These are phyloP conservation scores for Paracanthobrama guichenoti DNA, from an alignment of 2,113 vertebrate genomes.

Conservation along the genomic window DNA sequence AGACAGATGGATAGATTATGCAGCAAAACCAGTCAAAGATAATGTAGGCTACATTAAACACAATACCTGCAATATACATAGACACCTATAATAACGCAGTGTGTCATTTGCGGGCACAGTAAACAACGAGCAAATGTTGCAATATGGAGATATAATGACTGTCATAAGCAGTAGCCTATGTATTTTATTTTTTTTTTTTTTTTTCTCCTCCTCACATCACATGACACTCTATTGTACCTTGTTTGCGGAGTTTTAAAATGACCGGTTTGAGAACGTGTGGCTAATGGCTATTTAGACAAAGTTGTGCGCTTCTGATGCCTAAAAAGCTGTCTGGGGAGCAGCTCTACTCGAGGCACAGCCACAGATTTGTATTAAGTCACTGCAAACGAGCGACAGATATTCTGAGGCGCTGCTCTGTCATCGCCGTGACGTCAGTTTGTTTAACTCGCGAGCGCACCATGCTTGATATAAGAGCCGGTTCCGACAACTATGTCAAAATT, in stretches of 20 bases:
- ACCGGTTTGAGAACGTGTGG: conserved; percentile 9
- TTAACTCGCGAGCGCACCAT: conserved; percentile 57
- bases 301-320: not conserved
- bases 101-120: conserved; percentile 16
- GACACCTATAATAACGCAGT: conserved; percentile 11
- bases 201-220: not conserved
- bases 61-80: not conserved
- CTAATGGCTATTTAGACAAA: conserved; percentile 25
- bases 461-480: conserved; percentile 71
- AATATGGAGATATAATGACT: conserved; percentile 15
- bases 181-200: conserved; percentile 19
- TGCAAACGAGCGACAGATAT: not conserved
- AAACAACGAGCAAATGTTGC: conserved; percentile 14
- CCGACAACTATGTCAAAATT: conserved; percentile 42
- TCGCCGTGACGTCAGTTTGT: conserved; percentile 70
- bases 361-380: conserved; percentile 30
- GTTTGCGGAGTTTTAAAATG: conserved; percentile 11
- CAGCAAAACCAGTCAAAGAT: not conserved
- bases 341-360: conserved; percentile 10
- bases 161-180: not conserved
- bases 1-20: not conserved
- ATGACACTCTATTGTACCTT: not conserved
- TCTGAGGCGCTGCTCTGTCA: conserved; percentile 61
- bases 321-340: not conserved
- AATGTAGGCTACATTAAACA: conserved; percentile 3